These are phyloP conservation scores for Dicrurus megarhynchus DNA, from an alignment of 2,113 vertebrate genomes.

Conservation along the genomic window DNA sequence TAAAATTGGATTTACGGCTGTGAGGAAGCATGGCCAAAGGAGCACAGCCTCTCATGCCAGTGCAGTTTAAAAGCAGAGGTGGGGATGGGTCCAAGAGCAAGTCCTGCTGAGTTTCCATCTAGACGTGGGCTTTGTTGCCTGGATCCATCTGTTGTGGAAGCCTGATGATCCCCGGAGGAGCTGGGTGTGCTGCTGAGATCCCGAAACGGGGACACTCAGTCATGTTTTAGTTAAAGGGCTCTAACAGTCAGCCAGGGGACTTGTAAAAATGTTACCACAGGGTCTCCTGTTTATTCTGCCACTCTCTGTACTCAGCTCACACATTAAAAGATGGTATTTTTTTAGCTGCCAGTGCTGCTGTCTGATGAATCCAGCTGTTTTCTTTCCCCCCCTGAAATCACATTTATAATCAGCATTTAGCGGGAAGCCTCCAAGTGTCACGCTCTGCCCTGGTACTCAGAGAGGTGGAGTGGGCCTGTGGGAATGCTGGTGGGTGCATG, in stretches of 20 bases:
- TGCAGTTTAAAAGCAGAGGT: background rate
- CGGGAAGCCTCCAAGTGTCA: background rate
- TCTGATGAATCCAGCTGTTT: conserved; percentile 42
- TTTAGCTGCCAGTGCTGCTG: conserved; percentile 30
- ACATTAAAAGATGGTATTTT: conserved; percentile 48
- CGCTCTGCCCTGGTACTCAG: background rate
- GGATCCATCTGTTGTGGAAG: background rate
- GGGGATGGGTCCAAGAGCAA: background rate
- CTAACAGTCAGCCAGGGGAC: conserved; percentile 29
- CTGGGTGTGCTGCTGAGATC: background rate
- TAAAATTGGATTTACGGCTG: conserved; percentile 19
- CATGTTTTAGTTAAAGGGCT: conserved; percentile 49
- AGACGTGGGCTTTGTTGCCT: background rate
- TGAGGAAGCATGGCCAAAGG: background rate
- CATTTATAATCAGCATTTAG: conserved; percentile 1
- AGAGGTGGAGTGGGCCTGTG: background rate
- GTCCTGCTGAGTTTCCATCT: background rate
- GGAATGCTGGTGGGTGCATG: background rate
- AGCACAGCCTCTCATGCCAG: background rate
- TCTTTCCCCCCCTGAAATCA: conserved; percentile 29
- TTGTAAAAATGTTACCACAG: conserved; percentile 48
- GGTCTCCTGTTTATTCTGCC: conserved; percentile 19
- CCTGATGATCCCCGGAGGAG: background rate
- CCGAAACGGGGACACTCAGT: background rate
- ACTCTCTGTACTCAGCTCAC: background rate